Conservation (phyloP, 1,140 invertebrate genomes). For the Polyergus mexicanus region DNA sequence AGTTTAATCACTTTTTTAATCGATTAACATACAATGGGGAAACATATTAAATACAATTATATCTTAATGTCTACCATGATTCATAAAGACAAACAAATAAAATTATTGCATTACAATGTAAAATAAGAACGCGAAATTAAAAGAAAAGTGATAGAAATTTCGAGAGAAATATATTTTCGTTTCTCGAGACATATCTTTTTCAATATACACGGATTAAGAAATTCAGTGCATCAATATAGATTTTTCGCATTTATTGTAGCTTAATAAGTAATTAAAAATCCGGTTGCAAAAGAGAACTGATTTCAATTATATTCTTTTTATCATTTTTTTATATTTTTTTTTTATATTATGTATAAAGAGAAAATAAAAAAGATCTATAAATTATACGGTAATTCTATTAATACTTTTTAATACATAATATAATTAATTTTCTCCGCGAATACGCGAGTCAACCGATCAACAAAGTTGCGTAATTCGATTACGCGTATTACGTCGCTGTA, state of each 20-base stretch:
- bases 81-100: not conserved
- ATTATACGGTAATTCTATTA: not conserved
- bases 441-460: too few species aligned
- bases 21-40: not conserved
- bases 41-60: not conserved
- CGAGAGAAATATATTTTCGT: not conserved
- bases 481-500: not conserved
- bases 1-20: not conserved
- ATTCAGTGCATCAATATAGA: not conserved
- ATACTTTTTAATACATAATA: not conserved
- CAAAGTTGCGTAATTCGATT: not conserved
- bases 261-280: not conserved
- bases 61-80: not conserved
- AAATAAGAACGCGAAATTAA: not conserved
- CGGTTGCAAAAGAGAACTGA: not conserved
- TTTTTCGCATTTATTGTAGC: not conserved
- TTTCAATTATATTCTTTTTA: not conserved
- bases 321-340: not conserved
- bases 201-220: not conserved
- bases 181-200: not conserved
- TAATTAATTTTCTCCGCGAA: not conserved
- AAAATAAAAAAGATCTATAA: not conserved
- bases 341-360: not conserved
- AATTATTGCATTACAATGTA: not conserved
- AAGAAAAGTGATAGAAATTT: not conserved